phyloP scores from a whole-genome alignment of 1,140 invertebrate species.

The Drosophila gunungcola region DNA sequence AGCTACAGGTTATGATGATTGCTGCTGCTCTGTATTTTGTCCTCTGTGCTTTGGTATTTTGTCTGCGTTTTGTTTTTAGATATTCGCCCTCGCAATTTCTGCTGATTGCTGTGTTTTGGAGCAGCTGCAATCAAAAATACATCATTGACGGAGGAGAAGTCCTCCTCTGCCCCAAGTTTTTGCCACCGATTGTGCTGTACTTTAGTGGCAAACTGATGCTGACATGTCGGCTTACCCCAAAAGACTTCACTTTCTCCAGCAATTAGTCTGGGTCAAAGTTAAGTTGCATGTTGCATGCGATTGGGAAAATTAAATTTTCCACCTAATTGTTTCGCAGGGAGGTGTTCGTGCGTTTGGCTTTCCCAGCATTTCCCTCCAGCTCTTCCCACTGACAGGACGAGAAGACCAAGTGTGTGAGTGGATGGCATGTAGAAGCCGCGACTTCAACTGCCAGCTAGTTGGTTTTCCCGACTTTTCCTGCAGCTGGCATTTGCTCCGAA shows the following conservation, averaged over 20 bases:
- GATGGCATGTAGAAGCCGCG: conserved; percentile 61
- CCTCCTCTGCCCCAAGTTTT: conserved; percentile 6
- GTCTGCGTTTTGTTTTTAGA: conserved; percentile 59
- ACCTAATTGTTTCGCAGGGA: conserved; percentile 65
- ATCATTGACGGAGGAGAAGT: conserved; percentile 37
- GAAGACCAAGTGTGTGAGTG: conserved; percentile 15
- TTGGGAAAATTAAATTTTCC: conserved; percentile 73
- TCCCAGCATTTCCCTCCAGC: not conserved
- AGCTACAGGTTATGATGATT: conserved; percentile 80
- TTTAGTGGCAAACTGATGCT: conserved; percentile 58
- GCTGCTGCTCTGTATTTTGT: conserved; percentile 42
- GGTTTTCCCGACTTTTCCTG: conserved; percentile 23
- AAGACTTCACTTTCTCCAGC: conserved; percentile 53
- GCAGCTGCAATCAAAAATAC: conserved; percentile 77
- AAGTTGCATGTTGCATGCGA: conserved; percentile 71
- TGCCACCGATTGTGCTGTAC: conserved; percentile 20
- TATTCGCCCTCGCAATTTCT: conserved; percentile 65
- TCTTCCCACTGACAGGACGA: conserved; percentile 6
- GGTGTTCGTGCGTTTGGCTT: conserved; percentile 55
- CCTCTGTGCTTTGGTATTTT: conserved; percentile 53
- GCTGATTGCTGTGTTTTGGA: conserved; percentile 62
- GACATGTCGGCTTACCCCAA: conserved; percentile 61
- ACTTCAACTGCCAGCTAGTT: conserved; percentile 57
- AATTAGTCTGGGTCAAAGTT: conserved; percentile 64
- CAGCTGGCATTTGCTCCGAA: conserved; percentile 39